Base-by-base conservation (phyloP, 2,797 vertebrate genomes). In the Chloroceryle inda region DNA sequence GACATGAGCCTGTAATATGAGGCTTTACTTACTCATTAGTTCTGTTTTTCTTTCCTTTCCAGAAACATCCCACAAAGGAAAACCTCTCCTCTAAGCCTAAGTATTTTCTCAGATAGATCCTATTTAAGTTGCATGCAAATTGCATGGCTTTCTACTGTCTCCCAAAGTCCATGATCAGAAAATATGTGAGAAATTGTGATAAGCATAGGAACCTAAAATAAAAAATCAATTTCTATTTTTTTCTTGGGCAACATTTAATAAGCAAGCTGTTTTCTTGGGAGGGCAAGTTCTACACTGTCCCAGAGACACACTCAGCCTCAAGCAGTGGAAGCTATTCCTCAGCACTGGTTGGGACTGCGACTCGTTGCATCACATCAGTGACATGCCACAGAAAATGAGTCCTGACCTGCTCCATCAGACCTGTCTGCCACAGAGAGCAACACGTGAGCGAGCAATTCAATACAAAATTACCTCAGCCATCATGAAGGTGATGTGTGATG, bases 11-110 rank as follows among this genome's bases (percentile, higher is more conserved):
- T 71, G 91, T 92, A 94, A 95, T 69, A 93, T 50, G 89, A 94
- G 27, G 73, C 53, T 79, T 62, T 72, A 74, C 66, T 74, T 85
- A 93, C 50, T 50, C 68, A 77, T 85, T 88, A 74, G 68, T 62
- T 87, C 53, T 92, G 58, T 85, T 94, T 94, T 94, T 91, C 91
- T 95, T 95, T 93, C 86, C 49, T 92, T 93, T 91, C 72, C 78
- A 92, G 92, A 95, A 96, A 96, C 31, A 59, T 84, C 50, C 59
- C 89, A 83, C 45, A 88, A 92, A 81, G 50, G 20, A 94, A 96
- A 97, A 88, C 16, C 47, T 90, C 76, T 84, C 52, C 59, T 94
- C 55, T 56, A 73, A 74, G 47, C 37, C 63, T 94, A 90, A 92
- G 94, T 94, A 69, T 94, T 94, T 96, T 93, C 89, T 94, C 89